Conservation (phyloP, 2,113 vertebrate genomes). For the Centropus bengalensis region DNA sequence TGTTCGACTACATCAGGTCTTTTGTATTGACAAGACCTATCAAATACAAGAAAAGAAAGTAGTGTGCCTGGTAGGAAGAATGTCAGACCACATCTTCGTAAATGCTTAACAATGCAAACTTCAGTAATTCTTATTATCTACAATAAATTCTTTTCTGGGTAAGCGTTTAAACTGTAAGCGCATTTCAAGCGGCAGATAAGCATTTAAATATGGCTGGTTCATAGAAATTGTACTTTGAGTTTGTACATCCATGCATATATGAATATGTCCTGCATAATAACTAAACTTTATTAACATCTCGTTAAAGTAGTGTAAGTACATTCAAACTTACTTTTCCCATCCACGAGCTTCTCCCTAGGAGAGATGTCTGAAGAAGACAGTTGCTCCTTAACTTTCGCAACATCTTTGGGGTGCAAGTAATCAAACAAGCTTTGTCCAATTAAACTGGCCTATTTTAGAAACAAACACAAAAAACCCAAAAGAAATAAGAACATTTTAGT, state of each 20-base stretch:
- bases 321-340: constrained; percentile 88
- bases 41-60: constrained; percentile 71
- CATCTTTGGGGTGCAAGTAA: constrained; percentile 91
- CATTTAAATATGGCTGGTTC: not conserved
- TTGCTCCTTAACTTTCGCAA: constrained; percentile 93
- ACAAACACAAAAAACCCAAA: not conserved
- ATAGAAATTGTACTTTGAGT: not conserved
- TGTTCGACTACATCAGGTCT: constrained; percentile 68
- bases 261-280: not conserved
- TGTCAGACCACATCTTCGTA: constrained; percentile 34
- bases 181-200: not conserved
- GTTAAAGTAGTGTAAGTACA: not conserved
- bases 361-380: constrained; percentile 87
- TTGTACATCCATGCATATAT: not conserved
- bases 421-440: constrained; percentile 92
- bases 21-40: constrained; percentile 72
- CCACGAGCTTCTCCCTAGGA: constrained; percentile 86
- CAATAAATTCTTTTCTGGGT: not conserved
- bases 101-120: constrained; percentile 29
- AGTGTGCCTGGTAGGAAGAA: constrained; percentile 50
- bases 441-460: constrained; percentile 80
- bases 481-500: not conserved
- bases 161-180: not conserved
- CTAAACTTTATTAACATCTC: not conserved
- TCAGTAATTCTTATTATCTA: not conserved